These are phyloP conservation scores for Diabrotica balteata DNA, from an alignment of 2,888 invertebrate genomes.

Conservation along the genomic window DNA sequence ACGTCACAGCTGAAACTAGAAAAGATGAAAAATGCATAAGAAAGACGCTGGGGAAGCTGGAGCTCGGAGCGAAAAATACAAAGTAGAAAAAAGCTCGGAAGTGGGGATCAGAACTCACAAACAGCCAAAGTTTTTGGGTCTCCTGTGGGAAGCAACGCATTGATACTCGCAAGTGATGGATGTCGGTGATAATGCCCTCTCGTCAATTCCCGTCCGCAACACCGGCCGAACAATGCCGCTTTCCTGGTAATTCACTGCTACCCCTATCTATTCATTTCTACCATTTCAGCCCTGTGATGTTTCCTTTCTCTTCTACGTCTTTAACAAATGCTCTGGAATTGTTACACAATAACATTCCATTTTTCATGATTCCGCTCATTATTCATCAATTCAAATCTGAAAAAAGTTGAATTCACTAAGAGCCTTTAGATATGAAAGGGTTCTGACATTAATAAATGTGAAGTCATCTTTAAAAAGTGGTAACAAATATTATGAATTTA, in stretches of 20 bases:
- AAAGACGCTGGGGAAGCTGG: constrained; percentile 52
- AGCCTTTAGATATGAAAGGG: constrained; percentile 28
- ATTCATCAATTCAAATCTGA: constrained; percentile 41
- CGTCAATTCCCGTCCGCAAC: constrained; percentile 64
- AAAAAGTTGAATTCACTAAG: constrained; percentile 32
- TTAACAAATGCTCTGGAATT: constrained; percentile 56
- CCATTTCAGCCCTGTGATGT: constrained; percentile 40
- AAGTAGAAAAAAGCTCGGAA: constrained; percentile 53
- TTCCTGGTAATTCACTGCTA: constrained; percentile 59
- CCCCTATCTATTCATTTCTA: constrained; percentile 60
- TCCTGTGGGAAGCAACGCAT: constrained; percentile 62
- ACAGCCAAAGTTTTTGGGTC: constrained; percentile 59
- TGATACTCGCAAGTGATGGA: constrained; percentile 63
- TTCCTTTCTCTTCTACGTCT: constrained; percentile 51
- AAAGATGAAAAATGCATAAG: constrained; percentile 60
- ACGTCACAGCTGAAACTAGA: constrained; percentile 60
- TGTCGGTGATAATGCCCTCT: constrained; percentile 64
- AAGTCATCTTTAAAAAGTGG: constrained; percentile 23
- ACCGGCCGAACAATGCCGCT: constrained; percentile 65
- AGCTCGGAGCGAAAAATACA: constrained; percentile 52
- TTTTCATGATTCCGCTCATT: constrained; percentile 48
- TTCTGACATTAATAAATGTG: constrained; percentile 22
- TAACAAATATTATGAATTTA: constrained; percentile 25
- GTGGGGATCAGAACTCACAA: constrained; percentile 55
- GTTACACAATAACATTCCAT: constrained; percentile 55